Evolutionary conservation across 2,797 vertebrate genomes (phyloP).

Genomic region (Etheostoma nigrum): DNA sequence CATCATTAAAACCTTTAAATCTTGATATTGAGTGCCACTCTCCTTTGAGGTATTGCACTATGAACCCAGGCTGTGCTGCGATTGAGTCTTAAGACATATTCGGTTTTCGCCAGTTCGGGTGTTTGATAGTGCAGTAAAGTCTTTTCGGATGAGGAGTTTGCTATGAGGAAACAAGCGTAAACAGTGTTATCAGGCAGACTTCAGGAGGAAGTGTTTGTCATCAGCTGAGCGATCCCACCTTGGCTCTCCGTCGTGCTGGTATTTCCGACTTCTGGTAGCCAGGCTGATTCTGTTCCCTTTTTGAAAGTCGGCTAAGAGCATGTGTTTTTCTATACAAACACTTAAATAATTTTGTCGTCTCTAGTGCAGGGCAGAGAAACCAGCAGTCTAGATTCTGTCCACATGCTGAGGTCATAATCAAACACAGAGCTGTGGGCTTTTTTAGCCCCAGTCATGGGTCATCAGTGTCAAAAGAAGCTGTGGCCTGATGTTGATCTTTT

Average conservation of each 20-base stretch:
- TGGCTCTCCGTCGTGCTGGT: slow-evolving; percentile 36
- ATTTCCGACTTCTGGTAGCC: slow-evolving; percentile 65
- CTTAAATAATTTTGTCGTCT: slow-evolving; percentile 5
- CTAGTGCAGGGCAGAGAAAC: not conserved
- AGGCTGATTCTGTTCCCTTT: slow-evolving; percentile 34
- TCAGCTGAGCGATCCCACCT: slow-evolving; percentile 64
- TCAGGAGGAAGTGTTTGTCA: slow-evolving; percentile 81
- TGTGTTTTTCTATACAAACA: slow-evolving; percentile 1
- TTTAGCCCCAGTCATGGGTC: slow-evolving; percentile 54
- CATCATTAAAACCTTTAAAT: slow-evolving; percentile 26
- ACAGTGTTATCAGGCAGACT: slow-evolving; percentile 76
- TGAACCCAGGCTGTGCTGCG: not conserved
- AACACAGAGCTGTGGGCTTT: slow-evolving; percentile 18
- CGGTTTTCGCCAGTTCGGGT: not conserved
- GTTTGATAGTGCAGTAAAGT: slow-evolving; percentile 29
- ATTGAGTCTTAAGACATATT: slow-evolving; percentile 2
- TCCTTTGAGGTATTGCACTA: slow-evolving; percentile 1
- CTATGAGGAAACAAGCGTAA: slow-evolving; percentile 65
- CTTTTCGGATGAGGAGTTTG: slow-evolving; percentile 43
- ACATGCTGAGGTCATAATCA: slow-evolving; percentile 55
- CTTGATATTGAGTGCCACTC: slow-evolving; percentile 17
- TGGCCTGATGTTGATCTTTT: slow-evolving; percentile 28
- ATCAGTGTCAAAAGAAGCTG: slow-evolving; percentile 60
- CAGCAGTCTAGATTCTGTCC: slow-evolving; percentile 18
- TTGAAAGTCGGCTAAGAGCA: slow-evolving; percentile 31